Conservation (phyloP, 2,888 invertebrate genomes). For the Campoplex nolae region DNA sequence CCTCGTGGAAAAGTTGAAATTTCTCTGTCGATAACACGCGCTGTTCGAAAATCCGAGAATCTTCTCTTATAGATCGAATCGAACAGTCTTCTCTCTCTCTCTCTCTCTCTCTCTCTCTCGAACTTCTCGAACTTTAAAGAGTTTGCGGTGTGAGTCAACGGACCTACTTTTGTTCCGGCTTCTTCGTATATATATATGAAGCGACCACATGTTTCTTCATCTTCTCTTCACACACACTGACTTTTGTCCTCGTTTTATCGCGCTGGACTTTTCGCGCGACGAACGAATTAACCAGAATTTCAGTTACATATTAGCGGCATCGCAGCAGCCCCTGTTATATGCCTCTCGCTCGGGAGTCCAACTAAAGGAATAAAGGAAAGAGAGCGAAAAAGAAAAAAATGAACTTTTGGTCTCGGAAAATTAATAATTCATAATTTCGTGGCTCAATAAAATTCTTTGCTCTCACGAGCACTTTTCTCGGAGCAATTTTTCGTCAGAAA, state of each 20-base stretch:
- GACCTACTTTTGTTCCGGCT: constrained; percentile 62
- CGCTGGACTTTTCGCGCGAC: not conserved
- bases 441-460: not conserved
- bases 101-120: too few relatives aligned
- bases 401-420: too few relatives aligned
- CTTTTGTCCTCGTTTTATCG: constrained; percentile 34
- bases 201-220: constrained; percentile 18
- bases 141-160: constrained; percentile 37
- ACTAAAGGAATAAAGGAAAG: not conserved
- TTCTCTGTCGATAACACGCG: not conserved
- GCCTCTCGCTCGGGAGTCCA: not conserved
- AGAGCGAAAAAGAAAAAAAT: not conserved
- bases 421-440: not conserved
- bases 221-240: not conserved
- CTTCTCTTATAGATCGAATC: constrained; percentile 5
- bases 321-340: not conserved
- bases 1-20: constrained; percentile 3
- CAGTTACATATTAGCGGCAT: not conserved
- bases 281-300: not conserved
- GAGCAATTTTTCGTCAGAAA: not conserved
- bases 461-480: not conserved
- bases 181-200: not conserved
- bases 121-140: constrained; percentile 16
- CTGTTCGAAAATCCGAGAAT: not conserved
- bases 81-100: constrained; percentile 16